phyloP scores from a whole-genome alignment of 30 jellyfish, hydroid and myxozoan species.

The Sanderia malayensis region DNA sequence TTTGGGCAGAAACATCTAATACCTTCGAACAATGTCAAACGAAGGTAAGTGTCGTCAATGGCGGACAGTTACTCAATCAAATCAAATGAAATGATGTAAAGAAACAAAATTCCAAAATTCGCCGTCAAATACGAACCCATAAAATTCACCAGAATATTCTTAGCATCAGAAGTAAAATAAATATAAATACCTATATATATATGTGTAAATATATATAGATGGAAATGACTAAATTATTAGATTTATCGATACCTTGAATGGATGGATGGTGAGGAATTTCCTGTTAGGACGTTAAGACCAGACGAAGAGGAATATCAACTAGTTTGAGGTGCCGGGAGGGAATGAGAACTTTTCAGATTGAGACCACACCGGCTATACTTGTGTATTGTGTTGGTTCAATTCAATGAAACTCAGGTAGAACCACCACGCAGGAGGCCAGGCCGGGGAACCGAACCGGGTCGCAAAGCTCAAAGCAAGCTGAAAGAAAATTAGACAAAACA shows the following conservation, averaged over 20 bases:
- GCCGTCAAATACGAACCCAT: background rate
- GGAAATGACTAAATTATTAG: background rate
- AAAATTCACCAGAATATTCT: too few relatives aligned
- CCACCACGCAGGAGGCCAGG: too few relatives aligned
- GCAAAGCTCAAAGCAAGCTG: slow-evolving; percentile 40
- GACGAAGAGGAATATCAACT: too few relatives aligned
- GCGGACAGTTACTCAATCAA: too few relatives aligned
- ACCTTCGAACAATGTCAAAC: slow-evolving; percentile 1
- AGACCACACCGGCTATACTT: too few relatives aligned
- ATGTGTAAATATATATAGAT: background rate
- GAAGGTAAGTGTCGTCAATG: background rate
- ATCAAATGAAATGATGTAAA: too few relatives aligned
- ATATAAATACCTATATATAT: too few relatives aligned
- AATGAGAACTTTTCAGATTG: too few relatives aligned
- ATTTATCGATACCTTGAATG: slow-evolving; percentile 28
- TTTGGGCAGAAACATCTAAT: background rate
- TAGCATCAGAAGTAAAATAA: background rate
- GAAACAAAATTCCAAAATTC: background rate
- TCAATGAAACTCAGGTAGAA: too few relatives aligned
- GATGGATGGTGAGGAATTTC: slow-evolving; percentile 27
- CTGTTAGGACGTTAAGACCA: too few relatives aligned
- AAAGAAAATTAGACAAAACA: slow-evolving; percentile 21
- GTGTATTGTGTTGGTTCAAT: too few relatives aligned
- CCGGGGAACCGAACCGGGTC: slow-evolving; percentile 20
- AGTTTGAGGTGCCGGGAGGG: too few relatives aligned